Conservation (phyloP, 1,140 invertebrate genomes). For the Octopus bimaculoides region DNA sequence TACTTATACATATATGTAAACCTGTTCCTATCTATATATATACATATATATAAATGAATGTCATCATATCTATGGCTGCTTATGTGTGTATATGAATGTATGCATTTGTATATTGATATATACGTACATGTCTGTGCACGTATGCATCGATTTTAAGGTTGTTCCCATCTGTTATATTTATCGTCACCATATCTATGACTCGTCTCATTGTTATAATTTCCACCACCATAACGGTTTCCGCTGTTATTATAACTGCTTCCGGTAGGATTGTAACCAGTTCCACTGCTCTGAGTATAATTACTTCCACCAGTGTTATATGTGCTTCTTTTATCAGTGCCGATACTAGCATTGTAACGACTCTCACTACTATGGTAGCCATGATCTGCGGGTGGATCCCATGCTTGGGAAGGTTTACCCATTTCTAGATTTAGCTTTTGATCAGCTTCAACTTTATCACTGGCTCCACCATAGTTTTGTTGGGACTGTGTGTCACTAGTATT, state of each 20-base stretch:
- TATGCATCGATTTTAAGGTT: background rate
- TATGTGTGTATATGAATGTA: too few species aligned
- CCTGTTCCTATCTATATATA: too few species aligned
- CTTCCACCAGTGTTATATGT: too few species aligned
- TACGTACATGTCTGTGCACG: too few species aligned
- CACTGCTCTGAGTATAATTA: too few species aligned
- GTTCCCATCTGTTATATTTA: background rate
- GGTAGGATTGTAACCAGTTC: too few species aligned
- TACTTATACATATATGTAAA: too few species aligned
- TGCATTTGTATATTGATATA: too few species aligned
- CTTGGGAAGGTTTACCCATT: slow-evolving; percentile 11
- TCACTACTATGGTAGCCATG: slow-evolving; percentile 8
- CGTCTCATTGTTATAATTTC: background rate
- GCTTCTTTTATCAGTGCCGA: too few species aligned
- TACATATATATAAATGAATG: too few species aligned
- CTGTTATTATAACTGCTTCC: background rate
- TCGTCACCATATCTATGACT: background rate
- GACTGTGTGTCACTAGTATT: slow-evolving; percentile 73
- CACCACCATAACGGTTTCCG: background rate
- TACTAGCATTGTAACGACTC: background rate
- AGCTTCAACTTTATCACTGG: background rate
- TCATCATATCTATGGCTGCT: too few species aligned
- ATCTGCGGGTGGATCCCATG: slow-evolving; percentile 15
- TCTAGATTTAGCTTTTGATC: background rate
- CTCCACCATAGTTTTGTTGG: slow-evolving; percentile 79